A percentile compares a stretch with the other conserved stretches of the same genome.
Evolutionary conservation across 2,888 invertebrate species (phyloP).

Genomic region (Malthinus flaveolus): DNA sequence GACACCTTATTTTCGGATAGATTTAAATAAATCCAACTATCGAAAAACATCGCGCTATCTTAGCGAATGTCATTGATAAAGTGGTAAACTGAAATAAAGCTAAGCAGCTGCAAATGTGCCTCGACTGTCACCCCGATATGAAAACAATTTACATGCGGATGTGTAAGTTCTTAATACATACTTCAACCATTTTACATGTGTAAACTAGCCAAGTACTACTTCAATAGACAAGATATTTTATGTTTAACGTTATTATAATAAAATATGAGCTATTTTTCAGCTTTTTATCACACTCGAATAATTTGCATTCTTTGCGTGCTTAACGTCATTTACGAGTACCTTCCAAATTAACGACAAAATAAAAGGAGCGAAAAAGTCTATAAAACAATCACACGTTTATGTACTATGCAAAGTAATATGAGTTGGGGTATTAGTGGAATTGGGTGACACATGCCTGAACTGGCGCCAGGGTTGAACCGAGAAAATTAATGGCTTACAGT

Average conservation of each 20-base stretch:
- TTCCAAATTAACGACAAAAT: too few relatives aligned
- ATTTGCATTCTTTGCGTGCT: too few relatives aligned
- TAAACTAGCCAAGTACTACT: conserved; percentile 37
- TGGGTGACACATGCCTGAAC: conserved; percentile 40
- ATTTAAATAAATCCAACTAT: conserved; percentile 48
- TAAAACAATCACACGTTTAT: conserved; percentile 11
- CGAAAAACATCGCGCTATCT: conserved; percentile 47
- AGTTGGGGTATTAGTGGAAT: conserved; percentile 28
- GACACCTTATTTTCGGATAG: conserved; percentile 51
- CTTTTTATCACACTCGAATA: too few relatives aligned
- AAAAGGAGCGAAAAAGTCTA: not conserved
- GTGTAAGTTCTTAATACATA: conserved; percentile 35
- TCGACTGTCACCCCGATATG: conserved; percentile 47
- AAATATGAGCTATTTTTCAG: too few relatives aligned
- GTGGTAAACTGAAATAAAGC: conserved; percentile 51
- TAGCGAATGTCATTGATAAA: conserved; percentile 49
- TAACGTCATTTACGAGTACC: too few relatives aligned
- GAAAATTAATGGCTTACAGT: conserved; percentile 37
- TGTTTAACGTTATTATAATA: not conserved
- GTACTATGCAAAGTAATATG: conserved; percentile 17
- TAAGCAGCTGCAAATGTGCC: conserved; percentile 47
- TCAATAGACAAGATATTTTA: conserved; percentile 34
- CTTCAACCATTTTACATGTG: conserved; percentile 43
- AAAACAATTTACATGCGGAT: conserved; percentile 42
- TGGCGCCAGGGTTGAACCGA: conserved; percentile 39